Percentiles rank a stretch among this genome's conserved stretches.
These are phyloP conservation scores for Prietella phreatophila DNA, from an alignment of 2,113 vertebrate genomes.

Conservation along the genomic window DNA sequence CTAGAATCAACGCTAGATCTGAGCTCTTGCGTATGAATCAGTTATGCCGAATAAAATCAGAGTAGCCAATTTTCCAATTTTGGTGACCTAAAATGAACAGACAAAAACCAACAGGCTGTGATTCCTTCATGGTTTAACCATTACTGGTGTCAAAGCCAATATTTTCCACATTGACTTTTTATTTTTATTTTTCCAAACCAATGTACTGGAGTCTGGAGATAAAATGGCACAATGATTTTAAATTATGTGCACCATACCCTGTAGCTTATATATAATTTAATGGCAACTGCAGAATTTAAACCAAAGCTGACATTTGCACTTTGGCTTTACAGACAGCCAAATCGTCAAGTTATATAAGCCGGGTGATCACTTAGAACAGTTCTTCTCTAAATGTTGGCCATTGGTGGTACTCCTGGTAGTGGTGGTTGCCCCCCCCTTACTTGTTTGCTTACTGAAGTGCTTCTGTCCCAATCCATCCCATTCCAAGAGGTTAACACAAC, in stretches of 20 bases:
- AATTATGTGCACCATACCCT: neutral
- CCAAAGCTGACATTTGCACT: neutral
- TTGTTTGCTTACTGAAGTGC: neutral
- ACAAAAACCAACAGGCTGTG: neutral
- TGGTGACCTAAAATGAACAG: neutral
- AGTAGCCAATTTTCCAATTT: neutral
- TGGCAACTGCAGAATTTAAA: neutral
- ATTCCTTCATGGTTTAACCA: neutral
- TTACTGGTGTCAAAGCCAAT: neutral
- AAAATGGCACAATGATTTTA: neutral
- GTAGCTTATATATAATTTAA: neutral
- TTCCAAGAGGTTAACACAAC: slow-evolving; percentile 38
- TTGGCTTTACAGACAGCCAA: neutral
- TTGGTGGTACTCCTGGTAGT: neutral
- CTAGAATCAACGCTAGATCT: neutral
- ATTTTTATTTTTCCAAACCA: neutral
- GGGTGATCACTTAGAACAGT: neutral
- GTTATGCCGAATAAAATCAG: neutral
- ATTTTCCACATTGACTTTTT: neutral
- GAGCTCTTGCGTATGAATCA: neutral
- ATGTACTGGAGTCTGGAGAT: neutral
- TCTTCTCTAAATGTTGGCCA: neutral
- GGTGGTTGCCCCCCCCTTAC: neutral
- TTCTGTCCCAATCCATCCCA: neutral
- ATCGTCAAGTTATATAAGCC: neutral